A percentile compares a stretch with the other conserved stretches of the same genome.
phyloP scores from a whole-genome alignment of 2,888 invertebrate species.

The Heliconius ethilla region DNA sequence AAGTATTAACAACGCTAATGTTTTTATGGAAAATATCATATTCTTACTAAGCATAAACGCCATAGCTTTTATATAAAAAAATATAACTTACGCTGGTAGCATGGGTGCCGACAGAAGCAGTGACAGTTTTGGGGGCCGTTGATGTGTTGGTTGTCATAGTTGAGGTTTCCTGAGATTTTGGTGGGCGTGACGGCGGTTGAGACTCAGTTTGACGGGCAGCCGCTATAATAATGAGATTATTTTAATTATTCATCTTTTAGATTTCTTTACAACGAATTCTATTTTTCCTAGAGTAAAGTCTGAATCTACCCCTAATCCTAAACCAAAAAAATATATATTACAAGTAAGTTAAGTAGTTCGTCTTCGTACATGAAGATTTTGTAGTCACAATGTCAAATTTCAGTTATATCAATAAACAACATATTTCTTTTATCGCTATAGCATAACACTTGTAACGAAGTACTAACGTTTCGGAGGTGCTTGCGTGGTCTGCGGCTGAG shows the following conservation, averaged over 20 bases:
- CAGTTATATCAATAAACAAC: too few relatives aligned
- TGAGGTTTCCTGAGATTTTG: constrained; percentile 87
- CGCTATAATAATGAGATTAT: constrained; percentile 55
- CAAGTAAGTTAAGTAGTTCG: too few relatives aligned
- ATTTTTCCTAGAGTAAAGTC: too few relatives aligned
- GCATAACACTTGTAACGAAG: background rate
- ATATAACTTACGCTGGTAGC: constrained; percentile 80
- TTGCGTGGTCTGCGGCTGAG: constrained; percentile 69
- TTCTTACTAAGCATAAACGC: background rate
- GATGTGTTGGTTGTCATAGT: constrained; percentile 85
- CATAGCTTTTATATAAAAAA: background rate
- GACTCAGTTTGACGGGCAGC: constrained; percentile 71
- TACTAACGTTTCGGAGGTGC: constrained; percentile 77
- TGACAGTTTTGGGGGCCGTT: constrained; percentile 84
- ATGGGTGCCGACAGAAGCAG: constrained; percentile 86
- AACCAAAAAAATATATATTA: too few relatives aligned
- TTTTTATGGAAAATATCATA: background rate
- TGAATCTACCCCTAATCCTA: too few relatives aligned
- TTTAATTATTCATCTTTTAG: background rate
- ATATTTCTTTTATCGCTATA: background rate
- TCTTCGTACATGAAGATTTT: too few relatives aligned
- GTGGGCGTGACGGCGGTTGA: constrained; percentile 83
- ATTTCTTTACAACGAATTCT: too few relatives aligned
- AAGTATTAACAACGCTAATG: background rate
- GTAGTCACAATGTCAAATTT: too few relatives aligned